Conservation (phyloP, 2,797 vertebrate species). For the Lophura swinhoii region DNA sequence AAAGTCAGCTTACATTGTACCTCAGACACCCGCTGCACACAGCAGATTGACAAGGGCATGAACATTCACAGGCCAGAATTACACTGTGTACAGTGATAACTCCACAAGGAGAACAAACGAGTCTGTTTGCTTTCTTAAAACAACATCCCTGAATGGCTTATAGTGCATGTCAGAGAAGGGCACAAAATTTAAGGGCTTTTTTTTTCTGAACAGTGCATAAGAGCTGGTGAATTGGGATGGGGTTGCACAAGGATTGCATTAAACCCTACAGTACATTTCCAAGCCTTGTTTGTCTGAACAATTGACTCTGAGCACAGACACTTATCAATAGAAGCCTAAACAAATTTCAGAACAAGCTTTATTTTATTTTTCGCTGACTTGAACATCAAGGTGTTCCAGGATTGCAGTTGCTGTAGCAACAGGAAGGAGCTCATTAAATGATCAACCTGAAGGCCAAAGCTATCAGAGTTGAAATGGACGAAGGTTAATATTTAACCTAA, state of each 20-base stretch:
- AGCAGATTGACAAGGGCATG: background rate
- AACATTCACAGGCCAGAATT: background rate
- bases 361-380: conserved; percentile 24
- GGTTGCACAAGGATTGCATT: conserved; percentile 59
- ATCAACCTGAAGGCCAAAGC: conserved; percentile 75
- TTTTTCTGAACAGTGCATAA: background rate
- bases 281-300: conserved; percentile 68
- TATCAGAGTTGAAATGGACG: conserved; percentile 69
- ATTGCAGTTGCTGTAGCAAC: conserved; percentile 70
- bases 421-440: conserved; percentile 72
- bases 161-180: background rate
- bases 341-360: conserved; percentile 66
- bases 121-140: background rate
- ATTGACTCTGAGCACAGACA: conserved; percentile 65
- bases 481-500: conserved; percentile 78
- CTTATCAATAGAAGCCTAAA: conserved; percentile 65
- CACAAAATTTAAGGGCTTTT: background rate
- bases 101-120: background rate
- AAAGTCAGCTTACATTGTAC: background rate
- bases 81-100: rapidly evolving
- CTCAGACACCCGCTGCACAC: rapidly evolving
- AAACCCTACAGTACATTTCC: conserved; percentile 51
- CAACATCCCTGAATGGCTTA: background rate
- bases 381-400: conserved; percentile 75
- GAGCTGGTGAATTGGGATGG: background rate